Evolutionary conservation across 2,113 vertebrate species (phyloP), one percentile per base, ranked within the genome.

Genomic region (Mustela lutreola): DNA sequence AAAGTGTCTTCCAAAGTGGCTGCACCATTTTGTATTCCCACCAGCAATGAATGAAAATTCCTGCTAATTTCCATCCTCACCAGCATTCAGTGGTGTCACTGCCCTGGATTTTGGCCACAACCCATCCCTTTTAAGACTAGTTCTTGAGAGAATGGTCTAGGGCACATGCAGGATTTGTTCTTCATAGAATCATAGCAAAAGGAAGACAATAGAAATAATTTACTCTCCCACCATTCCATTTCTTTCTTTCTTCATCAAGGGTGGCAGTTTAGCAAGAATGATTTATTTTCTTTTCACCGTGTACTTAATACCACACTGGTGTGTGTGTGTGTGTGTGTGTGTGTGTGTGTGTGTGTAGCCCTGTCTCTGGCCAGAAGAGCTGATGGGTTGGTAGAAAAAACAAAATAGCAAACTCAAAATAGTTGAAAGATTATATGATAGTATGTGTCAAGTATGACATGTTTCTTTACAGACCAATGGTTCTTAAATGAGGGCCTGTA

Each of bases 351-450:
- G 53, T 76, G 6, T 58, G 28, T 71, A 78, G 4, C 10, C 15
- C n/a, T 96, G 24, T 9, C 53, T 21, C 65, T 86, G 67, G 19
- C 42, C 60, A 92, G 45, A 84, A 16, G 5, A 60, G 36, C 28
- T 7, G 21, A 81, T 39, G 5, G 9, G 15, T 65, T 91, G 42
- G 18, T 86, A 76, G 62, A 18, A 87, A 94, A 86, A 79, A 36
- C 58, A 96, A 82, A 53, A n/a, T 22, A 78, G 42, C 31, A 91
- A 95, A 79, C 28, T 71, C 11, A 7, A 95, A 84, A 96, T 11
- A 71, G 31, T n/a, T 78, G 31, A 60, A 85, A 96, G 87, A 31
- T 3, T 78, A 11, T 39, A 28, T 42, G 24, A 28, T 15, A 78
- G 19, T 63, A 24, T 60, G 26, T 33, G n/a, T 53, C n/a, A 88